A percentile compares a stretch with the other conserved stretches of the same genome.
Conservation (phyloP, 2,888 invertebrate species). For the Leptopilina myrica region DNA sequence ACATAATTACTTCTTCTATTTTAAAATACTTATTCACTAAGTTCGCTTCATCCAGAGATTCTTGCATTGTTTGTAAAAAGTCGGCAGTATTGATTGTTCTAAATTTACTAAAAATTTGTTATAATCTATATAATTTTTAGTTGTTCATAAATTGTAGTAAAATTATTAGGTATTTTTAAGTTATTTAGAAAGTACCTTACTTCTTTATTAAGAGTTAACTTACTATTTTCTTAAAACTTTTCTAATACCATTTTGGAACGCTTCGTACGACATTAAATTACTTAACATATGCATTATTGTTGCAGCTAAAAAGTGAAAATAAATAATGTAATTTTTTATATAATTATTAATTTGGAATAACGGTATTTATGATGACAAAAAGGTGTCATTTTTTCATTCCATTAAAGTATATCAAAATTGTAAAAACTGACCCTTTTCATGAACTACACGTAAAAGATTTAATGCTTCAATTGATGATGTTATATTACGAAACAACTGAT, state of each 20-base stretch:
- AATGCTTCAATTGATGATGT: background rate
- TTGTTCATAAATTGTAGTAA: background rate
- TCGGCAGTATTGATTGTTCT: conserved; percentile 77
- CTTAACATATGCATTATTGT: conserved; percentile 80
- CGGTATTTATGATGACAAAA: background rate
- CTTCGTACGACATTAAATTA: conserved; percentile 76
- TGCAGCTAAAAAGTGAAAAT: conserved; percentile 71
- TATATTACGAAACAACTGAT: background rate
- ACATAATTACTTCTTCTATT: conserved; percentile 71
- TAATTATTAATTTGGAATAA: background rate
- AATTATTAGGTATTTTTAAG: background rate
- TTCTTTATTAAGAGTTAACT: conserved; percentile 55
- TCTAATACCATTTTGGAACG: conserved; percentile 75
- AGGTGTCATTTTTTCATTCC: background rate
- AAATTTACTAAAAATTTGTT: conserved; percentile 46
- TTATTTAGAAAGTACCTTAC: no score
- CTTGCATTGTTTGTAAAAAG: conserved; percentile 74
- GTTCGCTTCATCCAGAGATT: conserved; percentile 42
- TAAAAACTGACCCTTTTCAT: background rate
- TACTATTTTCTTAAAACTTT: conserved; percentile 61
- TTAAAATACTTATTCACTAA: conserved; percentile 68
- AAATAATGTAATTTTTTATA: background rate
- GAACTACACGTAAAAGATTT: background rate
- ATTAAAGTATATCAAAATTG: background rate
- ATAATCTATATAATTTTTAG: background rate